These are phyloP conservation scores for Bradysia coprophila DNA, from an alignment of 1,140 invertebrate genomes.

Conservation along the genomic window DNA sequence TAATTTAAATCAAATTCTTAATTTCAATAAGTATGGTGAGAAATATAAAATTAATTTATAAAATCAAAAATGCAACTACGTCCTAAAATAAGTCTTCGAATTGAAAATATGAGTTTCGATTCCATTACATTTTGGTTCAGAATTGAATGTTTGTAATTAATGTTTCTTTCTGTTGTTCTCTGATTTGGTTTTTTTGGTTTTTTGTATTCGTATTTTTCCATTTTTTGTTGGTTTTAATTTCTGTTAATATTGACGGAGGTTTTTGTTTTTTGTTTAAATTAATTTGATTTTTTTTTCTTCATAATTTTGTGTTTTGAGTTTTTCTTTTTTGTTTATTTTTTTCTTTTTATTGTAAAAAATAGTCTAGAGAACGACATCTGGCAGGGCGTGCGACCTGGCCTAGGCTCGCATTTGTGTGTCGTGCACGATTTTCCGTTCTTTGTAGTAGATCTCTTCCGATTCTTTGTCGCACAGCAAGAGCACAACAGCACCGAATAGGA, in stretches of 20 bases:
- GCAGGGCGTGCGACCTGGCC: constrained; percentile 52
- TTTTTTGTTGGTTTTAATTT: background rate
- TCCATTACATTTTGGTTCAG: no score
- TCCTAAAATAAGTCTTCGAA: no score
- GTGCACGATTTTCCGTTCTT: constrained; percentile 75
- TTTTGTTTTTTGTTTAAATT: background rate
- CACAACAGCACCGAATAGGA: constrained; percentile 84
- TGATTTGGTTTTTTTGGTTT: no score
- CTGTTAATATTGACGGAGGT: background rate
- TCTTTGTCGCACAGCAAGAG: constrained; percentile 93
- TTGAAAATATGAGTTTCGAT: no score
- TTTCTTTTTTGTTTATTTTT: no score
- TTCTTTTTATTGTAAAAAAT: background rate
- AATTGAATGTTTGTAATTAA: no score
- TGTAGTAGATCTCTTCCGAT: constrained; percentile 95
- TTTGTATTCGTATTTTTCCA: no score
- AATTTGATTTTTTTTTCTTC: background rate
- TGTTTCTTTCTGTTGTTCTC: no score
- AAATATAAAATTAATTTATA: no score
- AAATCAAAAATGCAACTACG: no score
- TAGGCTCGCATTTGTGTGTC: constrained; percentile 48
- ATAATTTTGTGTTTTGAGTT: background rate
- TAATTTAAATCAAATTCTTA: no score
- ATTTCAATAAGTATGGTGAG: no score
- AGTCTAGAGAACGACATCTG: constrained; percentile 51